Evolutionary conservation across 2,797 vertebrate genomes (phyloP).

Genomic region (Silurus lanzhouensis): DNA sequence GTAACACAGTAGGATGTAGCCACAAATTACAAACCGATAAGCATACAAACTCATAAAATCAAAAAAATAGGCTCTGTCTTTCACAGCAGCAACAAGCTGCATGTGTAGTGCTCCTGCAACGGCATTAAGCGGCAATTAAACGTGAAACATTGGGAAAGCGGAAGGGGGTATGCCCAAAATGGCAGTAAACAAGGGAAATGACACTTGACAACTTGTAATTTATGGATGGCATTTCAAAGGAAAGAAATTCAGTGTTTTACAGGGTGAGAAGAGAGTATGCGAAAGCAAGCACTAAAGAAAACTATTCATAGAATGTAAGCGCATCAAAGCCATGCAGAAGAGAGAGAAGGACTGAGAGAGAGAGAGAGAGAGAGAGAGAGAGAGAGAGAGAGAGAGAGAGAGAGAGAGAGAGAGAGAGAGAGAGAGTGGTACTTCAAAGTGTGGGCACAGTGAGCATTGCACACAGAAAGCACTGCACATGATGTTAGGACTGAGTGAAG

Average conservation of each 20-base stretch:
- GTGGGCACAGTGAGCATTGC: conserved; percentile 45
- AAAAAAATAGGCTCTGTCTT: conserved; percentile 77
- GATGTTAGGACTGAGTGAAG: conserved; percentile 69
- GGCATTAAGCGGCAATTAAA: conserved; percentile 73
- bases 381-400: conserved; percentile 55
- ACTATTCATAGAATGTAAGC: conserved; percentile 78
- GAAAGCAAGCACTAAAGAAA: conserved; percentile 73
- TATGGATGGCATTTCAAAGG: conserved; percentile 76
- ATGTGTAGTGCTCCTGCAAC: conserved; percentile 24
- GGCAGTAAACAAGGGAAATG: conserved; percentile 82
- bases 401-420: conserved; percentile 54
- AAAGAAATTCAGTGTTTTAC: conserved; percentile 68
- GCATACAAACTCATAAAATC: conserved; percentile 27
- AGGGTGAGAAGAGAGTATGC: conserved; percentile 66
- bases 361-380: conserved; percentile 53
- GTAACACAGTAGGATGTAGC: conserved; percentile 77
- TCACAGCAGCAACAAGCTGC: conserved; percentile 56
- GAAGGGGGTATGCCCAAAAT: conserved; percentile 71
- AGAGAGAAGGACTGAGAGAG: conserved; percentile 59
- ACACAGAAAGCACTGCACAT: conserved; percentile 61
- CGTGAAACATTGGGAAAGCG: conserved; percentile 74
- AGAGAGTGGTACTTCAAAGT: conserved; percentile 57
- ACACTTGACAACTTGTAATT: conserved; percentile 84
- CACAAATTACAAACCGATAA: conserved; percentile 76
- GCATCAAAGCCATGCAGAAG: conserved; percentile 72